Evolutionary conservation across 2,888 invertebrate genomes (phyloP).

Genomic region (Rhabditoides inermis): DNA sequence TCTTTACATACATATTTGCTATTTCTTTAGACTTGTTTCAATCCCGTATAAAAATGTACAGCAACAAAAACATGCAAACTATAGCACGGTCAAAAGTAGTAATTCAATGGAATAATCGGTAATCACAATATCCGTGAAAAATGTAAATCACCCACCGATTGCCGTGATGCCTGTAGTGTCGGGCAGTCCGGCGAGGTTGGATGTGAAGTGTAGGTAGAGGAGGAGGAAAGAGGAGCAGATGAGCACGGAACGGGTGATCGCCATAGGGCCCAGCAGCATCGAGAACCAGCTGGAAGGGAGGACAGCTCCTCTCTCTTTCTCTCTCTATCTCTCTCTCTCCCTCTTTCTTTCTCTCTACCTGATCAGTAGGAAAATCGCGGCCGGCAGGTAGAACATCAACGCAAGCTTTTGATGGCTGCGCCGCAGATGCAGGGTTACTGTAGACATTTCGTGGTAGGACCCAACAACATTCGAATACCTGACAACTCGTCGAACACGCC

Average conservation of each 20-base stretch:
- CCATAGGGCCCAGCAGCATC: constrained; percentile 38
- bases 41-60: neutral
- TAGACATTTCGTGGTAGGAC: too few relatives aligned
- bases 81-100: too few relatives aligned
- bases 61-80: too few relatives aligned
- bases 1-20: too few relatives aligned
- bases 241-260: constrained; percentile 33
- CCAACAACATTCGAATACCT: too few relatives aligned
- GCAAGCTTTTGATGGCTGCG: constrained; percentile 9
- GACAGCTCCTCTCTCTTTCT: neutral
- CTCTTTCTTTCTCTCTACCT: constrained; percentile 10
- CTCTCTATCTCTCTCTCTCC: neutral
- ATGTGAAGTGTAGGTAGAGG: constrained; percentile 20
- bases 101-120: too few relatives aligned
- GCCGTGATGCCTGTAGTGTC: constrained; percentile 14
- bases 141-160: constrained; percentile 6
- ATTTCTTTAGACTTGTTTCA: too few relatives aligned
- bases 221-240: constrained; percentile 26
- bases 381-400: constrained; percentile 18
- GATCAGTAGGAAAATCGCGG: constrained; percentile 23
- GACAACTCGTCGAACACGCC: constrained; percentile 7
- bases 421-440: constrained; percentile 2
- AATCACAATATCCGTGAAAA: too few relatives aligned
- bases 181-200: constrained; percentile 7
- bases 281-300: constrained; percentile 29